Percentiles rank a stretch among this genome's conserved stretches.
Evolutionary conservation across 2,888 invertebrate species (phyloP).

Genomic region (Drosophila mayaguana): DNA sequence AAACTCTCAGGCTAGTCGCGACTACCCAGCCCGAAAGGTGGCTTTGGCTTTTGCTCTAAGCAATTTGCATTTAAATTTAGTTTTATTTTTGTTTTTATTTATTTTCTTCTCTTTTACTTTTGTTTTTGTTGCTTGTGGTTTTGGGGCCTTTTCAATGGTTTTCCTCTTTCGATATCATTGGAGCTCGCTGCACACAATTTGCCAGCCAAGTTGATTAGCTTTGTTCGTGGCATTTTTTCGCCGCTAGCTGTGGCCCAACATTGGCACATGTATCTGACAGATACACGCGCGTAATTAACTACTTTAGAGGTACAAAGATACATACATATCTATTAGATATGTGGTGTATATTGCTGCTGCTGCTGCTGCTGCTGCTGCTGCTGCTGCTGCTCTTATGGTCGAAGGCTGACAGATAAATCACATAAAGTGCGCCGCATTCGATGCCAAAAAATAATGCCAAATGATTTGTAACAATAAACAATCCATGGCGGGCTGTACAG

Average conservation of each 20-base stretch:
- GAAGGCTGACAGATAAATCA: constrained; percentile 65
- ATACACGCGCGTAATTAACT: constrained; percentile 63
- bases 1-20: constrained; percentile 16
- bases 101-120: not conserved
- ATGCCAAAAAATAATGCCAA: constrained; percentile 49
- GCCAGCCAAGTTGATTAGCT: constrained; percentile 53
- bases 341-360: constrained; percentile 3
- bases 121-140: constrained; percentile 22
- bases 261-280: constrained; percentile 55
- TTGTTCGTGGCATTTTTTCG: constrained; percentile 31
- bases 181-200: constrained; percentile 31
- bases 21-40: constrained; percentile 5
- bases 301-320: constrained; percentile 32
- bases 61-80: constrained; percentile 52
- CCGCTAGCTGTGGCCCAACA: constrained; percentile 39
- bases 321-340: constrained; percentile 14
- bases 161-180: constrained; percentile 35
- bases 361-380: constrained; percentile 23
- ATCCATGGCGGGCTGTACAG: constrained; percentile 30
- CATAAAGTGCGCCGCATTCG: constrained; percentile 25
- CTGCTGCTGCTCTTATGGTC: constrained; percentile 51
- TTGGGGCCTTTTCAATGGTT: constrained; percentile 9
- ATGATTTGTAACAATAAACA: constrained; percentile 52
- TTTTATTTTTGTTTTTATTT: constrained; percentile 1
- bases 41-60: constrained; percentile 12